phyloP scores from a whole-genome alignment of 2,888 invertebrate genomes.

The Ditula angustiorana region DNA sequence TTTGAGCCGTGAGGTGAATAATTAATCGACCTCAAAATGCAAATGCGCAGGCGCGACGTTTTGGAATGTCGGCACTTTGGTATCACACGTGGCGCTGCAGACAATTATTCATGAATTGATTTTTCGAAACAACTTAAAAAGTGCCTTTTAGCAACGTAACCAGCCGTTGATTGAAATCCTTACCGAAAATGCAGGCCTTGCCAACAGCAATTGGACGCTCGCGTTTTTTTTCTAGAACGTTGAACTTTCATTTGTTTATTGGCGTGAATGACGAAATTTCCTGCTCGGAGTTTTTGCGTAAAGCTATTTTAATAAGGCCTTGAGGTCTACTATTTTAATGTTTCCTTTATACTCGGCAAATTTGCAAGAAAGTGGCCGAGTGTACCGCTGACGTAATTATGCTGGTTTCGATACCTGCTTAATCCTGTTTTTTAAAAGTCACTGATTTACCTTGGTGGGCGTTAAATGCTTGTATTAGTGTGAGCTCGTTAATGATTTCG shows the following conservation, averaged over 20 bases:
- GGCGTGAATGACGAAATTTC: slow-evolving; percentile 28
- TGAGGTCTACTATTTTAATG: slow-evolving; percentile 13
- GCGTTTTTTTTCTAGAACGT: slow-evolving; percentile 14
- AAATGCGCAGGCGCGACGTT: slow-evolving; percentile 16
- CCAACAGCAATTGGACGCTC: not conserved
- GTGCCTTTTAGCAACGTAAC: not conserved
- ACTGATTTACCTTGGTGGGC: slow-evolving; percentile 26
- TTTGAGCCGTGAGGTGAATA: not conserved
- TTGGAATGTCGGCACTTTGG: not conserved
- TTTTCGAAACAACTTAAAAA: not conserved
- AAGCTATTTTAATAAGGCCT: slow-evolving; percentile 33
- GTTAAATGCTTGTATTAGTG: slow-evolving; percentile 20
- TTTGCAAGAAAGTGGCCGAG: slow-evolving; percentile 21
- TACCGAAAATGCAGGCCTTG: slow-evolving; percentile 14
- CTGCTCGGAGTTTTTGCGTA: slow-evolving; percentile 24
- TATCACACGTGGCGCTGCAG: not conserved
- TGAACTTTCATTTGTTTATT: slow-evolving; percentile 30
- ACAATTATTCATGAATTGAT: no score
- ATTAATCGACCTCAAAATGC: slow-evolving; percentile 3
- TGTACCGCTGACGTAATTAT: slow-evolving; percentile 27
- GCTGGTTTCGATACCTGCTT: slow-evolving; percentile 7
- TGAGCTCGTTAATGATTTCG: slow-evolving; percentile 19
- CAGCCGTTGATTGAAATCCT: not conserved
- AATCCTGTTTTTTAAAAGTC: slow-evolving; percentile 34
- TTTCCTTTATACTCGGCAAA: slow-evolving; percentile 14